phyloP scores from a whole-genome alignment of 2,888 invertebrate genomes.

The Arrhopalites spinosus region DNA sequence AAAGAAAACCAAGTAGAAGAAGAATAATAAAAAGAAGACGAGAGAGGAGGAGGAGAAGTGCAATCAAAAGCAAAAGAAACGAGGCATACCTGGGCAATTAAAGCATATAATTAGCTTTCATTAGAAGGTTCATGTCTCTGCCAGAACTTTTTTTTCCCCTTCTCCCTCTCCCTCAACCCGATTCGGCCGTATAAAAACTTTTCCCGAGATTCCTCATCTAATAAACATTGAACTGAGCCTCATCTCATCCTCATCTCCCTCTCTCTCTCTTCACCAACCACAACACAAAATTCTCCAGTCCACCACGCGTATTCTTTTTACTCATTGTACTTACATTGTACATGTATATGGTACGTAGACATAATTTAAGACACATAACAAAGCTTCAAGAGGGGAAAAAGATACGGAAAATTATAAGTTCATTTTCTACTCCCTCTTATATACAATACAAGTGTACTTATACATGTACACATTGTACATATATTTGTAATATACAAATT shows the following conservation, averaged over 20 bases:
- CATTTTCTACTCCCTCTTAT: no score
- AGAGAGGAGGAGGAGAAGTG: conserved; percentile 36
- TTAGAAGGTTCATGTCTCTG: conserved; percentile 49
- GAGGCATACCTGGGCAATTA: conserved; percentile 52
- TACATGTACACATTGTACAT: no score
- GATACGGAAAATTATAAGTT: no score
- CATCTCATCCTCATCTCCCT: background rate
- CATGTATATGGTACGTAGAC: background rate
- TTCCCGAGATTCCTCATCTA: conserved; percentile 28
- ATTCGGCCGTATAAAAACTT: conserved; percentile 40
- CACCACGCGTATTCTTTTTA: background rate
- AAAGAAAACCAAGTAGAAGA: background rate
- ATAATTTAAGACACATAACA: background rate
- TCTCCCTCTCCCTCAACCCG: conserved; percentile 38
- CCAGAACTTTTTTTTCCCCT: conserved; percentile 37
- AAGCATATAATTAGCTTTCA: conserved; percentile 55
- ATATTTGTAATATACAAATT: no score
- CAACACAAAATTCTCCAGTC: background rate
- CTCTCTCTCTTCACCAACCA: background rate
- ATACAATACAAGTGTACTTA: no score
- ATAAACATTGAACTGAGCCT: conserved; percentile 1
- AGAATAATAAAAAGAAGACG: background rate
- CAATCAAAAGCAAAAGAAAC: conserved; percentile 45
- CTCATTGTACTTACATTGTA: background rate
- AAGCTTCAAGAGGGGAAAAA: no score